Evolutionary conservation across 2,113 vertebrate species (phyloP).

Genomic region (Crocuta crocuta): DNA sequence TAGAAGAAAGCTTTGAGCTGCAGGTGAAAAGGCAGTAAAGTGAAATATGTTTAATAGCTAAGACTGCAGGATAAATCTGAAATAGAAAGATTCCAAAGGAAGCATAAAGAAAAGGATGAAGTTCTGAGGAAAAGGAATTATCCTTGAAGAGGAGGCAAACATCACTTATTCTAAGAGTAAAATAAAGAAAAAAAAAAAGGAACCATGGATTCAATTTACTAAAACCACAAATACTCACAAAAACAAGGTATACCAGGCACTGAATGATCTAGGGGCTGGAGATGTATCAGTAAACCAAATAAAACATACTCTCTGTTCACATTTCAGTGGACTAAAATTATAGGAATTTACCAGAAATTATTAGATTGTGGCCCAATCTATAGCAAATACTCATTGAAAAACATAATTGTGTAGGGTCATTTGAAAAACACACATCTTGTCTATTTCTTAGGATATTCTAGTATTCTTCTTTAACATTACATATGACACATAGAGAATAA

Average conservation of each 20-base stretch:
- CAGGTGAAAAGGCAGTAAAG: not conserved
- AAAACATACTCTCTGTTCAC: not conserved
- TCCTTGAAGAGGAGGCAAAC: not conserved
- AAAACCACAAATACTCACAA: not conserved
- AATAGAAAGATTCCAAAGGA: not conserved
- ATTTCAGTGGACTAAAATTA: not conserved
- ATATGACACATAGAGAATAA: not conserved
- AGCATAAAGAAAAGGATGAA: not conserved
- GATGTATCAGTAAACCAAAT: not conserved
- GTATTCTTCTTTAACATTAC: not conserved
- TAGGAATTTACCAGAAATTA: constrained; percentile 16
- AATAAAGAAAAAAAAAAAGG: not conserved
- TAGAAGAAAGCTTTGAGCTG: not conserved
- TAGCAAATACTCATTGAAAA: constrained; percentile 5
- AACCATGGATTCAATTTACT: not conserved
- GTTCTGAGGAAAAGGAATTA: not conserved
- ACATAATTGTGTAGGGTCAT: not conserved
- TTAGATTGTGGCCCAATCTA: not conserved
- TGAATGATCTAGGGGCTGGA: not conserved
- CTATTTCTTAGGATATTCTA: not conserved
- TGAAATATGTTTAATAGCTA: not conserved
- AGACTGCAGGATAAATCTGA: not conserved
- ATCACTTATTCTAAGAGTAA: not conserved
- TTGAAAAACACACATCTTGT: not conserved
- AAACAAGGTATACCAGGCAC: not conserved